A percentile compares a stretch with the other conserved stretches of the same genome.
Evolutionary conservation across 2,888 invertebrate species (phyloP).

Genomic region (Yponomeuta sedellus): DNA sequence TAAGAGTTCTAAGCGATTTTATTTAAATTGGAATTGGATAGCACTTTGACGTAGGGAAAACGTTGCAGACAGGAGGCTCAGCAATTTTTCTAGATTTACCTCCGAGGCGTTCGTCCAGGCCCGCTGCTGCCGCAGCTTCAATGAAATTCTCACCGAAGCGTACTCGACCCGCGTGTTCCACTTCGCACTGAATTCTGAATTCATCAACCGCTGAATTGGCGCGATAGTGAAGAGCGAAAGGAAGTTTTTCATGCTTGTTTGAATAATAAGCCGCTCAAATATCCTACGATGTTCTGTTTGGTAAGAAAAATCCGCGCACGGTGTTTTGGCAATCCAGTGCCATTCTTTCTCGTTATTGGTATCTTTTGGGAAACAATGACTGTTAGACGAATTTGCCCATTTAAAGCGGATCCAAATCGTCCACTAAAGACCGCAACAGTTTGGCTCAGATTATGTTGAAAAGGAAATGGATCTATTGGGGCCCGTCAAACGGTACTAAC

Average conservation of each 20-base stretch:
- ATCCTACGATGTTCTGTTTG: slow-evolving; percentile 6
- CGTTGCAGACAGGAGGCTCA: slow-evolving; percentile 5
- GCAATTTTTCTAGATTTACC: slow-evolving; percentile 8
- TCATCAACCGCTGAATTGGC: slow-evolving; percentile 35
- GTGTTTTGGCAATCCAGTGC: not conserved
- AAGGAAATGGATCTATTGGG: slow-evolving; percentile 41
- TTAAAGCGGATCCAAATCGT: not conserved
- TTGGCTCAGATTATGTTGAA: slow-evolving; percentile 32
- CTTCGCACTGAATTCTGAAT: slow-evolving; percentile 47
- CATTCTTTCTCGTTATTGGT: not conserved
- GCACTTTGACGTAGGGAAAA: not conserved
- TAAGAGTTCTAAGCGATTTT: too few species aligned
- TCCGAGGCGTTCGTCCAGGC: not conserved
- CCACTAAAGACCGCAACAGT: slow-evolving; percentile 22
- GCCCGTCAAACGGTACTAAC: slow-evolving; percentile 27
- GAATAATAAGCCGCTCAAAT: slow-evolving; percentile 41
- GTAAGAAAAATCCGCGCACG: not conserved
- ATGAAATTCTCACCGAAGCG: slow-evolving; percentile 17
- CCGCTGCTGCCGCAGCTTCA: not conserved
- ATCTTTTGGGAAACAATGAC: not conserved
- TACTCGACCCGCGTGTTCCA: slow-evolving; percentile 25
- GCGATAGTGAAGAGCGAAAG: slow-evolving; percentile 37
- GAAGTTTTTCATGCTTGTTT: slow-evolving; percentile 59
- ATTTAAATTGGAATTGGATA: not conserved
- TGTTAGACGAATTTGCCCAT: not conserved